Conservation (phyloP, 1,140 invertebrate genomes). For the Sesamia nonagrioides region DNA sequence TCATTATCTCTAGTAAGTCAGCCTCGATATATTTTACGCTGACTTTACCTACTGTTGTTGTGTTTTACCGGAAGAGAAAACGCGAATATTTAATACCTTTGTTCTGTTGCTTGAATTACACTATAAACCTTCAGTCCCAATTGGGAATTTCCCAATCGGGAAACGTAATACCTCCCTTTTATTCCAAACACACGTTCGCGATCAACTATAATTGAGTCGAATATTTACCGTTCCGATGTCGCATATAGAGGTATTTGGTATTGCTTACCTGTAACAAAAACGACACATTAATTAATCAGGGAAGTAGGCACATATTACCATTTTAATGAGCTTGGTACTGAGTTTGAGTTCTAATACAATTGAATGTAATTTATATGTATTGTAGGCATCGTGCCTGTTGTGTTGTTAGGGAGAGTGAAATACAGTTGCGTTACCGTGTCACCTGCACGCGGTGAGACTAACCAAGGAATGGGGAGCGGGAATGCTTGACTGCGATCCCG, state of each 20-base stretch:
- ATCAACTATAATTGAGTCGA: slow-evolving; percentile 17
- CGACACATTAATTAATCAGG: slow-evolving; percentile 34
- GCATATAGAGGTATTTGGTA: slow-evolving; percentile 17
- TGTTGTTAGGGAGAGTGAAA: not conserved
- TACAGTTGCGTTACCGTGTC: not conserved
- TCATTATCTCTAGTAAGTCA: too few species aligned
- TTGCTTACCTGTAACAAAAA: slow-evolving; percentile 46
- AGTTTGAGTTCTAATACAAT: slow-evolving; percentile 2
- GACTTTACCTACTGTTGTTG: too few species aligned
- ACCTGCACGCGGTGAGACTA: not conserved
- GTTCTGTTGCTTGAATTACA: not conserved
- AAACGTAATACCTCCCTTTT: not conserved
- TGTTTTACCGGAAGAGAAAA: not conserved
- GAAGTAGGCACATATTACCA: slow-evolving; percentile 27
- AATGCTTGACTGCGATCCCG: too few species aligned
- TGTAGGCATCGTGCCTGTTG: not conserved
- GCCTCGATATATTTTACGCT: too few species aligned
- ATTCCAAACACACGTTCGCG: not conserved
- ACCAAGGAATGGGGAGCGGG: too few species aligned
- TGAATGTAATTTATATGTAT: not conserved
- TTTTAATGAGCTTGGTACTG: not conserved
- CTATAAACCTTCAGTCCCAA: slow-evolving; percentile 11
- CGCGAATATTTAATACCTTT: not conserved
- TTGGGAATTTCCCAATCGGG: not conserved
- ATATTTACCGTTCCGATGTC: slow-evolving; percentile 32